Evolutionary conservation across 1,140 invertebrate genomes (phyloP), one percentile per base, ranked within the genome.

Genomic region (Euura saliciscinereae): DNA sequence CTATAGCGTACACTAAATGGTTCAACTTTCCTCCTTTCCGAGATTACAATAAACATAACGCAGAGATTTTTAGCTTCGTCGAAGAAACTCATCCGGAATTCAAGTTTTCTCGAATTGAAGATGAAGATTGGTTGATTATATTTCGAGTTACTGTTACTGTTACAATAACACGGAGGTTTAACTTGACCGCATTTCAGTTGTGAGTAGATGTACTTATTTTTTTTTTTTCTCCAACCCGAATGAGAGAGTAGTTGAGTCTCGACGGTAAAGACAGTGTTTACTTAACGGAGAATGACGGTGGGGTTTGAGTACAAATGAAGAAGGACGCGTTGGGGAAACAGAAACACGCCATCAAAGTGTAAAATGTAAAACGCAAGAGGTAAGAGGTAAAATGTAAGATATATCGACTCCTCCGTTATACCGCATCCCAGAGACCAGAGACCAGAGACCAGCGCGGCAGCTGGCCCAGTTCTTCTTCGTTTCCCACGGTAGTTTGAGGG

Each of bases 311-410:
- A 59, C 13, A 59, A 59, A 59, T n/a, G 51, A 59, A n/a, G 51
- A n/a, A 59, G 51, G 51, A 59, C 51, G 13, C 28, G 28, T 28
- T 28, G 28, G 28, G 28, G 28, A 28, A 28, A 28, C 28, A 28
- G 28, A 28, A 28, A 59, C 51, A 59, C 51, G 51, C 51, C 51
- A 59, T 59, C 51, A 59, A 59, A 59, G 51, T 59, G 51, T 59
- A 59, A 59, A 59, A 59, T 59, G 51, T 59, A 51, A 51, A 51
- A 51, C 11, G 46, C 11, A 59, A 59, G 13, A 59, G 3, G 51
- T 59, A 59, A 28, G 28, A 28, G 28, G 28, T 28, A 28, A 28
- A 59, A 59, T 6, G 51, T 59, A 59, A 59, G 51, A 59, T 59
- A 59, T 59, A 59, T 59, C 51, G 51, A n/a, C 51, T 6, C 51